Evolutionary conservation across 2,113 vertebrate genomes (phyloP).

Genomic region (Martes martes): DNA sequence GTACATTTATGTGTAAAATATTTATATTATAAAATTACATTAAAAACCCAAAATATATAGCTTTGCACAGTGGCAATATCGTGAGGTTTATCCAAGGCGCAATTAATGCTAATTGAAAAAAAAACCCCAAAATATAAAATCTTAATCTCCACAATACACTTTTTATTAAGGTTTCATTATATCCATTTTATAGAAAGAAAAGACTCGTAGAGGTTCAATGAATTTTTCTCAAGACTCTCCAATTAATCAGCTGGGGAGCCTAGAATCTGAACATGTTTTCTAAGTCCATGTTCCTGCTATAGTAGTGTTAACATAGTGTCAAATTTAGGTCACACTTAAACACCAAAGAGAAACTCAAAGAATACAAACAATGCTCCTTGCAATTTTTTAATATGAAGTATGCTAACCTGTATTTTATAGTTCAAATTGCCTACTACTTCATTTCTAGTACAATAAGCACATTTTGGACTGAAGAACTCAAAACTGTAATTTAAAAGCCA

Average conservation of each 20-base stretch:
- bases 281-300: not conserved
- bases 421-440: not conserved
- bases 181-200: not conserved
- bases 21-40: not conserved
- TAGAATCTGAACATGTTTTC: not conserved
- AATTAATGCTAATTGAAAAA: too few species aligned
- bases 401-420: not conserved
- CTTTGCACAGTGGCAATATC: too few species aligned
- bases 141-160: not conserved
- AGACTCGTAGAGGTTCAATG: not conserved
- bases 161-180: not conserved
- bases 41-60: not conserved
- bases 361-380: not conserved
- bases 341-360: not conserved
- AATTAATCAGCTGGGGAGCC: not conserved
- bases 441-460: not conserved
- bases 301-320: not conserved
- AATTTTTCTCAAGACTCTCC: not conserved
- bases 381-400: not conserved
- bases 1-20: not conserved
- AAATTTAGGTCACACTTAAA: not conserved
- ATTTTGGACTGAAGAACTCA: not conserved
- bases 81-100: too few species aligned
- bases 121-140: not conserved
- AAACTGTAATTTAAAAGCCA: constrained; percentile 1